phyloP scores from a whole-genome alignment of 1,140 invertebrate species.

The Pristionchus pacificus region DNA sequence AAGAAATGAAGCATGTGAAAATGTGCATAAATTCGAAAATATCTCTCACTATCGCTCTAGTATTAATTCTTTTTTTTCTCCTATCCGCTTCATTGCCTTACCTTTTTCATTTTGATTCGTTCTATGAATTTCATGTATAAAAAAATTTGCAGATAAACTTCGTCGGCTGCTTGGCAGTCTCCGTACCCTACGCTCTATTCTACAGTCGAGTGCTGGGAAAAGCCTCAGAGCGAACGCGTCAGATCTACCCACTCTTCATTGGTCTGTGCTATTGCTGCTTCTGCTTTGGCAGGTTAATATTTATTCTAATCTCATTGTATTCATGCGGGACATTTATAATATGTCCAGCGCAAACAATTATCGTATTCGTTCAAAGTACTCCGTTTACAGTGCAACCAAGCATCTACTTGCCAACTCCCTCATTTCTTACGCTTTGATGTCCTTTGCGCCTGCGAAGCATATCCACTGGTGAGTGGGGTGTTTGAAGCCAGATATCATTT shows the following conservation, averaged over 20 bases:
- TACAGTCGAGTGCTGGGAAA: slow-evolving; percentile 70
- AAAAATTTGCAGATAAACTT: slow-evolving; percentile 72
- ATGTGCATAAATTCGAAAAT: too few relatives aligned
- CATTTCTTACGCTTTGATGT: slow-evolving; percentile 34
- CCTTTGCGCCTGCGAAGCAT: slow-evolving; percentile 24
- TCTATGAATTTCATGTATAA: not conserved
- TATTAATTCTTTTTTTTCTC: slow-evolving; percentile 1
- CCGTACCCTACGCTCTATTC: slow-evolving; percentile 70
- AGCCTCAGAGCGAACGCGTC: slow-evolving; percentile 66
- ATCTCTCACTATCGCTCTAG: not conserved
- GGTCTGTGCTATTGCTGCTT: slow-evolving; percentile 77
- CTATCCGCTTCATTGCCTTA: not conserved
- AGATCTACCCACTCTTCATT: slow-evolving; percentile 71
- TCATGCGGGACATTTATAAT: slow-evolving; percentile 4
- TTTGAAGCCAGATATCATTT: not conserved
- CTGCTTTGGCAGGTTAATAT: slow-evolving; percentile 69
- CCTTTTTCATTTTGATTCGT: not conserved
- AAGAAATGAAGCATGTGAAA: too few relatives aligned
- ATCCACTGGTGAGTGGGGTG: slow-evolving; percentile 32
- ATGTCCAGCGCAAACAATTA: too few relatives aligned
- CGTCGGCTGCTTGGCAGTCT: slow-evolving; percentile 73
- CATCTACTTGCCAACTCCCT: slow-evolving; percentile 33
- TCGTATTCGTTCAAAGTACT: too few relatives aligned
- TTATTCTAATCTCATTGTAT: not conserved
- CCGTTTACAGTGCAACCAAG: slow-evolving; percentile 43